Percentiles rank a stretch among this genome's conserved stretches.
Evolutionary conservation across 1,140 invertebrate genomes (phyloP).

Genomic region (Kradibia gibbosae): DNA sequence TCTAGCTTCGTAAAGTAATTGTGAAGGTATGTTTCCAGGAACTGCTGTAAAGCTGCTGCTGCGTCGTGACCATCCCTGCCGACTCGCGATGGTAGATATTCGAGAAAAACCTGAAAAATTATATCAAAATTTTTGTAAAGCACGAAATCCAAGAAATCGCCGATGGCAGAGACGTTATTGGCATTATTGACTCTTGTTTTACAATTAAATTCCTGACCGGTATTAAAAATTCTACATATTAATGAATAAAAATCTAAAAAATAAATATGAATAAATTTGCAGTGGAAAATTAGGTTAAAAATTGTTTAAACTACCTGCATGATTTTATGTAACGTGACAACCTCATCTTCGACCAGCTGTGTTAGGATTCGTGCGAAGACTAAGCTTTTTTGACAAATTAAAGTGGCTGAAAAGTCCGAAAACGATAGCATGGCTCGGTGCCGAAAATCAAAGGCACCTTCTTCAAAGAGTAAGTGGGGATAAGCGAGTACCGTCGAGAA

Average conservation of each 20-base stretch:
- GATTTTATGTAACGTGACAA: slow-evolving; percentile 72
- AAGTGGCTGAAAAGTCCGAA: slow-evolving; percentile 73
- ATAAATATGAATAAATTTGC: background rate
- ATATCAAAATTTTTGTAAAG: background rate
- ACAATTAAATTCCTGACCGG: no score
- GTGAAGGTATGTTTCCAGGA: slow-evolving; percentile 73
- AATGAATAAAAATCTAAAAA: background rate
- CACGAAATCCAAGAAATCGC: no score
- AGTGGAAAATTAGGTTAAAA: background rate
- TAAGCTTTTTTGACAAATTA: slow-evolving; percentile 71
- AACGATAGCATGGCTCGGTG: slow-evolving; percentile 69
- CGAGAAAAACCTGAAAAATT: slow-evolving; percentile 70
- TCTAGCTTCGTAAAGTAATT: slow-evolving; percentile 67
- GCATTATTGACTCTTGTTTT: background rate
- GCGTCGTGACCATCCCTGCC: slow-evolving; percentile 73
- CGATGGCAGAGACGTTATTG: no score
- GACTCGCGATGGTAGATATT: slow-evolving; percentile 75
- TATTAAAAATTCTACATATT: no score
- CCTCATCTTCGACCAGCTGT: slow-evolving; percentile 67
- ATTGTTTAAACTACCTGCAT: slow-evolving; percentile 63
- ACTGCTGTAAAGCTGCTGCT: slow-evolving; percentile 73
- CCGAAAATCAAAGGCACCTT: slow-evolving; percentile 63
- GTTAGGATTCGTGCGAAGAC: slow-evolving; percentile 71
- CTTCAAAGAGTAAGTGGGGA: slow-evolving; percentile 74
- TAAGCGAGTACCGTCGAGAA: slow-evolving; percentile 66